These are phyloP conservation scores for Andrena bucephala DNA, from an alignment of 2,888 invertebrate species.

Conservation along the genomic window DNA sequence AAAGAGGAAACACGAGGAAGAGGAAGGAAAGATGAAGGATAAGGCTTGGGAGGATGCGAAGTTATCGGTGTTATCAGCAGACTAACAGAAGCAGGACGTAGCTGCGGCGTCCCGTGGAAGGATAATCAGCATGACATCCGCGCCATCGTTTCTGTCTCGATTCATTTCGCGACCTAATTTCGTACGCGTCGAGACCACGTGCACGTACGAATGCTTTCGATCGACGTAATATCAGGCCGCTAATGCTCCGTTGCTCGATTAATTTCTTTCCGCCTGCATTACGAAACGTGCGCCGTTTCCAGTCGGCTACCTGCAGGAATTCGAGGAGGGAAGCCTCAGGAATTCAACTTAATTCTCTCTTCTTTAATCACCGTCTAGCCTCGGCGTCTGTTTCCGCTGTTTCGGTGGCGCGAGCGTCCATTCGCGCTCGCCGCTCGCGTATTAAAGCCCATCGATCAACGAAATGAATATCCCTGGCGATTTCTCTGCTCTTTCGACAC, in stretches of 20 bases:
- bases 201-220: constrained; percentile 1
- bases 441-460: neutral
- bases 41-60: no score
- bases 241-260: constrained; percentile 29
- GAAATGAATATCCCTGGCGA: neutral
- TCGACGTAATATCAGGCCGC: constrained; percentile 33
- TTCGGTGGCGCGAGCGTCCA: constrained; percentile 1
- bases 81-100: constrained; percentile 45
- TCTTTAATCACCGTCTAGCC: constrained; percentile 7
- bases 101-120: constrained; percentile 36
- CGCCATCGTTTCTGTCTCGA: constrained; percentile 26
- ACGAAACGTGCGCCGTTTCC: constrained; percentile 49
- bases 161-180: constrained; percentile 39
- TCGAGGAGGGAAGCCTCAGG: constrained; percentile 20
- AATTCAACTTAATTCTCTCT: constrained; percentile 38
- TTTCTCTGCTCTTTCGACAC: neutral
- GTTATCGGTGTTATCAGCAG: constrained; percentile 18
- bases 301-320: constrained; percentile 29
- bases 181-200: constrained; percentile 17
- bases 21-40: neutral
- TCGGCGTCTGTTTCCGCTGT: constrained; percentile 11
- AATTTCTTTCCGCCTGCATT: constrained; percentile 51
- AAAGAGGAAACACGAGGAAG: neutral
- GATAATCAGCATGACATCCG: constrained; percentile 13
- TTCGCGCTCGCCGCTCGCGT: neutral